Evolutionary conservation across 2,113 vertebrate species (phyloP).

Genomic region (Xenopus laevis): DNA sequence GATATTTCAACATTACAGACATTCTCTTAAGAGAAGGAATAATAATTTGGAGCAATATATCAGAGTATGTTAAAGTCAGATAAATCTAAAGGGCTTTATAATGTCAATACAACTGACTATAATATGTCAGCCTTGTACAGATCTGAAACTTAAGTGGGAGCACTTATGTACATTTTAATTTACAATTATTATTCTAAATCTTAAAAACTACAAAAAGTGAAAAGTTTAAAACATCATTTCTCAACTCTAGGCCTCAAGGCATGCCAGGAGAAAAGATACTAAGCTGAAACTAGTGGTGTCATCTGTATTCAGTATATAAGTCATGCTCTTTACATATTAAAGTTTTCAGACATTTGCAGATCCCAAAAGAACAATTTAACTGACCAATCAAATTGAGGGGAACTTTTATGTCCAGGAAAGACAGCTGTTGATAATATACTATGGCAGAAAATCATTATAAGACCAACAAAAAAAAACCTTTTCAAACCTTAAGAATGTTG

Average conservation of each 20-base stretch:
- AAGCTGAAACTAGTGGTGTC: neutral
- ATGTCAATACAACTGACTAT: conserved; percentile 3
- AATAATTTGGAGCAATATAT: conserved; percentile 14
- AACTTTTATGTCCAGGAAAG: no score
- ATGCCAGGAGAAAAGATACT: neutral
- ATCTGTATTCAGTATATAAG: no score
- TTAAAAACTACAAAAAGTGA: neutral
- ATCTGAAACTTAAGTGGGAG: conserved; percentile 14
- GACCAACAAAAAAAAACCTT: no score
- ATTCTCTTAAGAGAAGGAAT: neutral
- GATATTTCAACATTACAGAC: conserved; percentile 5
- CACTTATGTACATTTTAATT: conserved; percentile 19
- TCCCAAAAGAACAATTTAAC: no score
- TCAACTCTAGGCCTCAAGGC: neutral
- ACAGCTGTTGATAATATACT: no score
- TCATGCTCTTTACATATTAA: no score
- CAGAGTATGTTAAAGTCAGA: conserved; percentile 26
- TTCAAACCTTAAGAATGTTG: no score
- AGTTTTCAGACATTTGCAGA: no score
- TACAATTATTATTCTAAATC: conserved; percentile 21
- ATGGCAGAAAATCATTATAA: no score
- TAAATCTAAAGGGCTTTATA: conserved; percentile 5
- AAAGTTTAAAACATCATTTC: neutral
- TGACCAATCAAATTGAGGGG: no score
- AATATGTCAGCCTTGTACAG: conserved; percentile 1